Evolutionary conservation across 1,140 invertebrate species (phyloP).

Genomic region (Solenopsis fugax): DNA sequence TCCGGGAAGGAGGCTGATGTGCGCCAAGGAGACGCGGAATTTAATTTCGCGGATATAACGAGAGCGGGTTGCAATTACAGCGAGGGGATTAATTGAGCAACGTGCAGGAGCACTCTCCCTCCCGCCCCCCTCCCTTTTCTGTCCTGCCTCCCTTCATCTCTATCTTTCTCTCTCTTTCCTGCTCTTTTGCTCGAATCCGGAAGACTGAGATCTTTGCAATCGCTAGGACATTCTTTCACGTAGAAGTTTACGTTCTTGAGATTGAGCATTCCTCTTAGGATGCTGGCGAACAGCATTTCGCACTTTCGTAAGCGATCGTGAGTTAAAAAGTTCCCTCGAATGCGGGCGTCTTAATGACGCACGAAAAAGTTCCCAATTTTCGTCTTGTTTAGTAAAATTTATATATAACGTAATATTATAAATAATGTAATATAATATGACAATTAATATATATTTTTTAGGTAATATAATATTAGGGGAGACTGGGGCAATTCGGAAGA

Average conservation of each 20-base stretch:
- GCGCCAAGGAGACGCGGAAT: slow-evolving; percentile 41
- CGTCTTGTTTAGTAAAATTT: not conserved
- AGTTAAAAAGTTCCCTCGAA: slow-evolving; percentile 23
- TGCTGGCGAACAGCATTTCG: slow-evolving; percentile 40
- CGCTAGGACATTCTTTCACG: slow-evolving; percentile 54
- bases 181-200: not conserved
- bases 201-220: slow-evolving; percentile 40
- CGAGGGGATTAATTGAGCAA: slow-evolving; percentile 53
- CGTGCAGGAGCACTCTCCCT: slow-evolving; percentile 14
- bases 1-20: slow-evolving; percentile 33
- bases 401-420: not conserved
- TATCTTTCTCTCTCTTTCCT: not conserved
- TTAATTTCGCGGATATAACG: slow-evolving; percentile 62
- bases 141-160: not conserved
- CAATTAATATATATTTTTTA: too few relatives aligned
- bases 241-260: slow-evolving; percentile 53
- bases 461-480: too few relatives aligned
- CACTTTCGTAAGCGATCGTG: slow-evolving; percentile 23
- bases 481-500: too few relatives aligned
- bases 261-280: slow-evolving; percentile 46
- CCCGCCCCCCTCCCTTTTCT: not conserved
- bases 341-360: slow-evolving; percentile 2
- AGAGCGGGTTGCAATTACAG: slow-evolving; percentile 54
- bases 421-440: not conserved
- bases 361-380: not conserved